Conservation (phyloP, 1,140 invertebrate genomes). For the Probaryconus sp. region DNA sequence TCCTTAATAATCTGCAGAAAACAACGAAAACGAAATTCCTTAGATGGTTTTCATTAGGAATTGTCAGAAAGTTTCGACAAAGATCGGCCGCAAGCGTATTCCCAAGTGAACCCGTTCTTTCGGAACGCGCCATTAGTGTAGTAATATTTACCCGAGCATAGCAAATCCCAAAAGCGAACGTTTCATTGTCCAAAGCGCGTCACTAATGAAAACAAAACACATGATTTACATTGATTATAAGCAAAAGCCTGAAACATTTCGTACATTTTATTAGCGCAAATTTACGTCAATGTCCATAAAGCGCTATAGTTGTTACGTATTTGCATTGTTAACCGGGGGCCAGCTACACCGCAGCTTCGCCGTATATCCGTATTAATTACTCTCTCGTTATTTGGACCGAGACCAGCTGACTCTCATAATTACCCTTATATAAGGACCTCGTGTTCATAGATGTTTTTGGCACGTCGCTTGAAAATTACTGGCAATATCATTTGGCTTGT, state of each 20-base stretch:
- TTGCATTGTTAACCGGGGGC: slow-evolving; percentile 20
- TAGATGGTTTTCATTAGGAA: too few relatives aligned
- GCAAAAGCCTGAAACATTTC: slow-evolving; percentile 6
- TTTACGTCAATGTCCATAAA: slow-evolving; percentile 31
- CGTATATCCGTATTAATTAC: slow-evolving; percentile 37
- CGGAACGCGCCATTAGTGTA: background rate
- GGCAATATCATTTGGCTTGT: slow-evolving; percentile 8
- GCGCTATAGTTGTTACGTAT: slow-evolving; percentile 25
- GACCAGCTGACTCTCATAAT: slow-evolving; percentile 50
- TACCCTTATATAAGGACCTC: slow-evolving; percentile 27
- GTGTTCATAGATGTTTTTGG: slow-evolving; percentile 36
- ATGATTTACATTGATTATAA: slow-evolving; percentile 17
- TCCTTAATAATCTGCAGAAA: too few relatives aligned
- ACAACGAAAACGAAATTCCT: too few relatives aligned
- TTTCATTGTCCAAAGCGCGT: slow-evolving; percentile 4
- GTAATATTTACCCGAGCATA: background rate
- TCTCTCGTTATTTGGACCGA: slow-evolving; percentile 42
- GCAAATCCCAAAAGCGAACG: slow-evolving; percentile 3
- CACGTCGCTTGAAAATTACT: slow-evolving; percentile 17
- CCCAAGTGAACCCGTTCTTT: background rate
- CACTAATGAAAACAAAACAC: slow-evolving; percentile 36
- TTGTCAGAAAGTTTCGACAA: too few relatives aligned
- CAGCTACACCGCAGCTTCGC: slow-evolving; percentile 5
- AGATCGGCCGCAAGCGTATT: background rate
- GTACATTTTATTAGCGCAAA: slow-evolving; percentile 29